These are phyloP conservation scores for Rapana venosa DNA, from an alignment of 2,888 invertebrate species.

Conservation along the genomic window DNA sequence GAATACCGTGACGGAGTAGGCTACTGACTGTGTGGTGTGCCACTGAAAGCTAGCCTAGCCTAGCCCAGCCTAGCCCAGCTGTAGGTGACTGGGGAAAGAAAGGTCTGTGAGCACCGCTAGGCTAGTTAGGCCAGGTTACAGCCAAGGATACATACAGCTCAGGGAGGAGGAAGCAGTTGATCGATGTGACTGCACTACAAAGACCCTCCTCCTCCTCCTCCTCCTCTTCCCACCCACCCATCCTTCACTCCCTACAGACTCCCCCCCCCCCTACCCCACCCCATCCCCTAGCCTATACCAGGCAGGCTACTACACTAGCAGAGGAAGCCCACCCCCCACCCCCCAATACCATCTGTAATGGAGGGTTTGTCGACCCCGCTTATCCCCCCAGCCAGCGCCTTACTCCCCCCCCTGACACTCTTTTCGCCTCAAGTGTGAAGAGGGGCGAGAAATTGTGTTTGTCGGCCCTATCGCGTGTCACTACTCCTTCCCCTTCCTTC, in stretches of 20 bases:
- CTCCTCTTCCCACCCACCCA: background rate
- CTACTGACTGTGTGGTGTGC: too few relatives aligned
- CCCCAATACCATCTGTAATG: background rate
- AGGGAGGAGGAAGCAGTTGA: background rate
- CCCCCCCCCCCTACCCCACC: background rate
- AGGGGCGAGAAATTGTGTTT: conserved; percentile 10
- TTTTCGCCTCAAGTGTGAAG: conserved; percentile 16
- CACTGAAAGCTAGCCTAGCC: too few relatives aligned
- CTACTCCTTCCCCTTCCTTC: background rate
- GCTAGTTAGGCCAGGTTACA: too few relatives aligned
- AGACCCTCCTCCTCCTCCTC: background rate
- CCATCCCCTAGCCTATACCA: too few relatives aligned
- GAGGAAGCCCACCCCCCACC: background rate
- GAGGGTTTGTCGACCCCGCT: background rate
- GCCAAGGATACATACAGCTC: too few relatives aligned
- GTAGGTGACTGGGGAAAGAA: too few relatives aligned
- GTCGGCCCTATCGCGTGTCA: conserved; percentile 19
- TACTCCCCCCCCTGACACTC: background rate
- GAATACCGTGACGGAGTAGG: too few relatives aligned
- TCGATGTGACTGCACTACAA: background rate
- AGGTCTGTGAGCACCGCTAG: too few relatives aligned
- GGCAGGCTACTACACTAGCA: too few relatives aligned
- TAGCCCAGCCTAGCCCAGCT: too few relatives aligned
- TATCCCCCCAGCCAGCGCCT: background rate
- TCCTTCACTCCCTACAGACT: background rate